Percentiles rank a stretch among this genome's conserved stretches.
phyloP scores from a whole-genome alignment of 1,140 invertebrate genomes.

The Drosophila kikkawai region DNA sequence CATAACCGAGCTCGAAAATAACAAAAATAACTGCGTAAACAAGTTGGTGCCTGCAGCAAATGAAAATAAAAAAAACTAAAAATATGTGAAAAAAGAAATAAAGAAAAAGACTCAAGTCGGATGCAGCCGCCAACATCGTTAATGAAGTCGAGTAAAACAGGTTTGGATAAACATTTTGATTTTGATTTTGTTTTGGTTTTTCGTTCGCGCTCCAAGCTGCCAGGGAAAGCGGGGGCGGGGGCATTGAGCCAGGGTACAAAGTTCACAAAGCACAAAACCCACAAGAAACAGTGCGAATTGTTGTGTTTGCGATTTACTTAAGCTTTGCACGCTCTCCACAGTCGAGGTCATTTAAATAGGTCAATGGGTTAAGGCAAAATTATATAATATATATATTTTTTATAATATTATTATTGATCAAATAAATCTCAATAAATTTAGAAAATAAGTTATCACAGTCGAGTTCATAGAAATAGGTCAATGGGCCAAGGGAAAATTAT shows the following conservation, averaged over 20 bases:
- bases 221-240: background rate
- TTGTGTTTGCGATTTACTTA: slow-evolving; percentile 14
- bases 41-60: slow-evolving; percentile 5
- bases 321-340: slow-evolving; percentile 21
- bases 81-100: background rate
- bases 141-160: slow-evolving; percentile 38
- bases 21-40: slow-evolving; percentile 13
- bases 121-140: slow-evolving; percentile 33
- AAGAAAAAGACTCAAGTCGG: slow-evolving; percentile 8
- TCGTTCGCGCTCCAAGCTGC: slow-evolving; percentile 1
- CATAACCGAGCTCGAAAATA: slow-evolving; percentile 13
- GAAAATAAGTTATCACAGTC: background rate
- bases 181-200: slow-evolving; percentile 26
- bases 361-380: background rate
- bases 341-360: background rate
- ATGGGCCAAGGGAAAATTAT: too few relatives aligned
- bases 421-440: background rate
- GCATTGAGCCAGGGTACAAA: slow-evolving; percentile 37
- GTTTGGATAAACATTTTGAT: slow-evolving; percentile 45
- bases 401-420: background rate
- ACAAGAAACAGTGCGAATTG: slow-evolving; percentile 22
- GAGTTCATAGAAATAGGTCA: too few relatives aligned
- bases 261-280: slow-evolving; percentile 22
- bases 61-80: background rate
- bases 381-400: background rate